phyloP scores from a whole-genome alignment of 2,113 vertebrate species.

The Telmatochromis sp. region DNA sequence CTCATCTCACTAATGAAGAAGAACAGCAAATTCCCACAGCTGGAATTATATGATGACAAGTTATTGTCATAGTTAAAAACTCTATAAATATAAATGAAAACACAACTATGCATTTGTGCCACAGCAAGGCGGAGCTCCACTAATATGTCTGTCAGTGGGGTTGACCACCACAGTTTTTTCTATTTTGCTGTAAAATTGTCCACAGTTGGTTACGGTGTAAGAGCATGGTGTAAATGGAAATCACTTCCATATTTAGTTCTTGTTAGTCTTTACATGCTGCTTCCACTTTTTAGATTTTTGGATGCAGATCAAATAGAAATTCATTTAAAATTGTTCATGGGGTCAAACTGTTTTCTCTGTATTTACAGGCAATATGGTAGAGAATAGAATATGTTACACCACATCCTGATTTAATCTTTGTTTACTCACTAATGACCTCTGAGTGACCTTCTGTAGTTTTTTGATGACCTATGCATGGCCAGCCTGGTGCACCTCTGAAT shows the following conservation, averaged over 20 bases:
- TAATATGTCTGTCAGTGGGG: not conserved
- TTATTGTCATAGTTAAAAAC: not conserved
- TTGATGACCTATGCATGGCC: not conserved
- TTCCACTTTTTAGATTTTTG: not conserved
- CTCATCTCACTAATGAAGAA: not conserved
- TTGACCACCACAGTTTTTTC: not conserved
- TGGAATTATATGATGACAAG: not conserved
- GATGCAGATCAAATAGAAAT: not conserved
- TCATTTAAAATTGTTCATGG: not conserved
- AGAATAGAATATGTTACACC: not conserved
- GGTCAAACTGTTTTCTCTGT: not conserved
- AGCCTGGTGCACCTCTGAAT: not conserved
- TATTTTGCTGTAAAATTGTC: not conserved
- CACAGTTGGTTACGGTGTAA: not conserved
- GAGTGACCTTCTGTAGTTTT: not conserved
- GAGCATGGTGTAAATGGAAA: not conserved
- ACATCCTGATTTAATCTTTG: not conserved
- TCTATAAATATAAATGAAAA: not conserved
- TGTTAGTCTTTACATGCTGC: not conserved
- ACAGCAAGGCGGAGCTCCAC: not conserved
- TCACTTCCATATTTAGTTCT: rapidly evolving
- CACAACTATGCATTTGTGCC: not conserved
- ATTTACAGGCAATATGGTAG: not conserved
- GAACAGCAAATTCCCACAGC: not conserved
- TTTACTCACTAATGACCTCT: not conserved